Evolutionary conservation across 30 jellyfish, hydroid and myxozoan genomes (phyloP), one percentile per base, ranked within the genome.

Genomic region (Hydractinia symbiolongicarpus): DNA sequence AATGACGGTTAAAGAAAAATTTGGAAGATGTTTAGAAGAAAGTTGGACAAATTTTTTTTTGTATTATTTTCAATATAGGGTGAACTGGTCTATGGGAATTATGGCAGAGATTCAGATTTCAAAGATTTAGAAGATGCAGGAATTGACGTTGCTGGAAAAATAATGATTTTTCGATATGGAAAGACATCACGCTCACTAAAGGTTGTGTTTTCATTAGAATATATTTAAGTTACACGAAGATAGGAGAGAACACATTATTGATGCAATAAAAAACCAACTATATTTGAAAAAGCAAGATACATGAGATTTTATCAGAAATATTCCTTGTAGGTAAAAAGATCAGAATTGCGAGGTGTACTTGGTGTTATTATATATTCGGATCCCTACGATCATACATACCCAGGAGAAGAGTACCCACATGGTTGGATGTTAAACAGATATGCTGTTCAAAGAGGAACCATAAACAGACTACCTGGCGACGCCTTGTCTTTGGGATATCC

Each of bases 401-500:
- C 82, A 57, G 86, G 88, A 0, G 88, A 73, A 5, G 76, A 77
- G 9, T 94, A 94, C 67, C 99, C 99, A 30, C 61, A 94, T 19
- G 94, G 95, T 8, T 94, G 96, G 96, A 90, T 58, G 54, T 81
- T 88, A 71, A 92, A 94, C 1, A 89, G 79, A 60, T 70, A 89
- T 5, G 94, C 91, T 7, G 83, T 88, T 44, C 96, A 94, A 72
- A 84, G 99, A 10, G 99, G 99, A 19, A 94, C 99, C 0, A 84
- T 94, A 17, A 88, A 88, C 51, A 86, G 95, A 15, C 53, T 91
- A 54, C 92, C 85, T 52, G 99, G 99, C 5, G 99, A 94, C 76
- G 95, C 96, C 51, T 81, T 94, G 49, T 86, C 99, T n/a, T 55
- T 83, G 11, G 99, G 90, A 55, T 94, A 94, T 78, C 99, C 99